Evolutionary conservation across 2,797 vertebrate genomes (phyloP).

Genomic region (Vespertilio murinus): DNA sequence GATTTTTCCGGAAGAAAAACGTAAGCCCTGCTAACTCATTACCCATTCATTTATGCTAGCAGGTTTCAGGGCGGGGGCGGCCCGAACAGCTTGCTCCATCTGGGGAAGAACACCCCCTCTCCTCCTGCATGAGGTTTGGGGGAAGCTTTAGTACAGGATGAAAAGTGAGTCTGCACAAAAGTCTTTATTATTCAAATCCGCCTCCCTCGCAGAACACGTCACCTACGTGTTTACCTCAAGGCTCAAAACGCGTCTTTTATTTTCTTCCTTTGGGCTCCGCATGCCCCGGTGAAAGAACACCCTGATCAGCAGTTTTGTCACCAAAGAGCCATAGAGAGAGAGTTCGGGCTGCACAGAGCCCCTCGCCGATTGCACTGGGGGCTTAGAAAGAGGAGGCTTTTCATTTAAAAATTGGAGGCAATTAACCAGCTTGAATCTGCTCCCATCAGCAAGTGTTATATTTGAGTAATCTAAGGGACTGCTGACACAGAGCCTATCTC

Average conservation of each 20-base stretch:
- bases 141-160: constrained; percentile 63
- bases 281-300: constrained; percentile 74
- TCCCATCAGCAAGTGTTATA: constrained; percentile 76
- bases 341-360: constrained; percentile 76
- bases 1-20: neutral
- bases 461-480: constrained; percentile 74
- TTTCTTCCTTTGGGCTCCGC: constrained; percentile 64
- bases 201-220: constrained; percentile 75
- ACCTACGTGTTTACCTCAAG: constrained; percentile 81
- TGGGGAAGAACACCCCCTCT: constrained; percentile 62
- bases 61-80: constrained; percentile 61
- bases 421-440: constrained; percentile 81
- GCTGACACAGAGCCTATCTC: constrained; percentile 68
- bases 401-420: constrained; percentile 81
- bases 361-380: constrained; percentile 74
- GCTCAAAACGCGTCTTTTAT: constrained; percentile 75
- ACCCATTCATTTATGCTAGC: constrained; percentile 62
- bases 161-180: constrained; percentile 74
- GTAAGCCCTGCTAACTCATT: constrained; percentile 9
- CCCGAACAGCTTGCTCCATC: constrained; percentile 66
- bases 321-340: constrained; percentile 73
- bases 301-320: constrained; percentile 81
- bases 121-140: constrained; percentile 61
- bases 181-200: constrained; percentile 75
- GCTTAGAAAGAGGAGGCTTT: constrained; percentile 79